A percentile compares a stretch with the other conserved stretches of the same genome.
These are phyloP conservation scores for Oryzias woworae DNA, from an alignment of 2,113 vertebrate species.

Conservation along the genomic window DNA sequence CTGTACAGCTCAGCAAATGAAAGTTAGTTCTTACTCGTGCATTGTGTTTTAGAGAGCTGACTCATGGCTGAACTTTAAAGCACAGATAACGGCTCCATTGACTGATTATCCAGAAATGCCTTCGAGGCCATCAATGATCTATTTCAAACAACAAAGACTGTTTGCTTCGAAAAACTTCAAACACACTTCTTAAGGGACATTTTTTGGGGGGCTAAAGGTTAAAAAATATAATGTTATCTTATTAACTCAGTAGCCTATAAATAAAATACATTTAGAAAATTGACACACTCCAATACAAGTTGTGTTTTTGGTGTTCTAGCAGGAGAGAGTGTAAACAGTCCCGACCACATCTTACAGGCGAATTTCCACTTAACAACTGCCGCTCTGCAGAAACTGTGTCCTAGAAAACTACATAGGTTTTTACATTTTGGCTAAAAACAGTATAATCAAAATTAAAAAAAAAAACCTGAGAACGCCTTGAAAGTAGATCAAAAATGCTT, in stretches of 20 bases:
- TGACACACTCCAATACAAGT: no score
- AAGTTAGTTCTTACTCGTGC: constrained; percentile 22
- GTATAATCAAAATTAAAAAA: no score
- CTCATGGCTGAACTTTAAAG: constrained; percentile 27
- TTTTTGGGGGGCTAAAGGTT: background rate
- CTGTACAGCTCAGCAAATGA: background rate
- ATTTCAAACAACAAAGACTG: constrained; percentile 38
- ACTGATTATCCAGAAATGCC: constrained; percentile 43
- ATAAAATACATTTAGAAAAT: background rate
- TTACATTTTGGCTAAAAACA: no score
- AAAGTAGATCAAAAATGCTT: no score
- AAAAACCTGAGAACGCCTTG: no score
- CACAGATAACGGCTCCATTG: constrained; percentile 58
- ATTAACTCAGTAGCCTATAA: background rate
- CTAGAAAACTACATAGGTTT: no score
- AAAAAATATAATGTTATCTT: background rate
- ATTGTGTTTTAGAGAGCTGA: constrained; percentile 16
- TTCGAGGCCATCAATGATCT: constrained; percentile 38
- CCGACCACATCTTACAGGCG: no score
- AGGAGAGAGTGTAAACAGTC: no score
- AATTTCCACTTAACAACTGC: background rate
- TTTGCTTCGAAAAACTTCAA: no score
- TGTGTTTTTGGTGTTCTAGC: no score
- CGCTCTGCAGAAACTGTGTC: no score
- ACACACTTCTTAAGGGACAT: background rate